These are phyloP conservation scores for human (Homo sapiens) DNA, from an alignment of 2,113 vertebrate genomes.

Conservation along the genomic window GRCh38 chr2:71861001-71861500, in stretches of 20 bases:
- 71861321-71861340: neutral
- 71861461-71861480: neutral
- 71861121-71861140: constrained; percentile 20
- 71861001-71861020: neutral
- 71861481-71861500: neutral
- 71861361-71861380: neutral
- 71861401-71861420: neutral
- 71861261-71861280: neutral
- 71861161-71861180: constrained; percentile 55
- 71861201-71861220: constrained; percentile 44
- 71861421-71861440: neutral
- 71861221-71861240: constrained; percentile 39
- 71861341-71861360: neutral
- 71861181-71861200: constrained; percentile 18
- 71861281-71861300: constrained; percentile 4
- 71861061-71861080: neutral
- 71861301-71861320: neutral
- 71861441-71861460: neutral
- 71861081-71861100: neutral
- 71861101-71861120: constrained; percentile 46
- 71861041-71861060: neutral
- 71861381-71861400: too few relatives aligned
- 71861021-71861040: neutral
- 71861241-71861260: constrained; percentile 56
- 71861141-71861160: constrained; percentile 54